phyloP scores from a whole-genome alignment of 1,140 invertebrate genomes.

The Macrocentrus cingulum region DNA sequence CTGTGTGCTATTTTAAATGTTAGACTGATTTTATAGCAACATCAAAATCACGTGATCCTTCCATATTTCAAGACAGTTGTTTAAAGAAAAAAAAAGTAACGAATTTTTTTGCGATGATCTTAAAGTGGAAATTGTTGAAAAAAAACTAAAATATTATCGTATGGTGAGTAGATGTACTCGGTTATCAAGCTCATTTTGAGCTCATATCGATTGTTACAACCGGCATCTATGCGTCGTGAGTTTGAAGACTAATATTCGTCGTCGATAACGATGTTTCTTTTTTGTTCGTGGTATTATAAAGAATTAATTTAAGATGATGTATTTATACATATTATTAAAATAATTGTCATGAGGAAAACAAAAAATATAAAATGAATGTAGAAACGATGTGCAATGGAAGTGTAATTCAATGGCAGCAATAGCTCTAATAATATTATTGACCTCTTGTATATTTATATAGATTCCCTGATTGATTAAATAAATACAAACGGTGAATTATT shows the following conservation, averaged over 20 bases:
- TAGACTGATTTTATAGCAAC: slow-evolving; percentile 13
- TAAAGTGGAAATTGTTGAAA: too few relatives aligned
- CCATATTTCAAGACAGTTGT: background rate
- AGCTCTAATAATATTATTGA: background rate
- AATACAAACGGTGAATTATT: slow-evolving; percentile 9
- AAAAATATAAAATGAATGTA: background rate
- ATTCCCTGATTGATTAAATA: slow-evolving; percentile 7
- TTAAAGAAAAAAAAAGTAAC: background rate
- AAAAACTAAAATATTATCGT: too few relatives aligned
- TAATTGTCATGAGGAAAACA: background rate
- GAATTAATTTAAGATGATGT: slow-evolving; percentile 2
- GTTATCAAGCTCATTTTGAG: too few relatives aligned
- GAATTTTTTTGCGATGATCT: too few relatives aligned
- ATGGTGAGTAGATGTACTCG: too few relatives aligned
- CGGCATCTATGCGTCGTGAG: too few relatives aligned
- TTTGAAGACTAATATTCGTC: too few relatives aligned
- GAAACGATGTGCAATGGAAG: background rate
- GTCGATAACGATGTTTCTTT: too few relatives aligned
- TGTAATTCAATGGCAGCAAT: background rate
- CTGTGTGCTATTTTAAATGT: slow-evolving; percentile 17
- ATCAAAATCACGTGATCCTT: slow-evolving; percentile 18
- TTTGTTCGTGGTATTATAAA: too few relatives aligned
- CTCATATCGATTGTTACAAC: too few relatives aligned
- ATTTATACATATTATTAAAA: slow-evolving; percentile 8
- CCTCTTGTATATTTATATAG: slow-evolving; percentile 15